Conservation (phyloP, 2,888 invertebrate species). For the Agrilus mali region DNA sequence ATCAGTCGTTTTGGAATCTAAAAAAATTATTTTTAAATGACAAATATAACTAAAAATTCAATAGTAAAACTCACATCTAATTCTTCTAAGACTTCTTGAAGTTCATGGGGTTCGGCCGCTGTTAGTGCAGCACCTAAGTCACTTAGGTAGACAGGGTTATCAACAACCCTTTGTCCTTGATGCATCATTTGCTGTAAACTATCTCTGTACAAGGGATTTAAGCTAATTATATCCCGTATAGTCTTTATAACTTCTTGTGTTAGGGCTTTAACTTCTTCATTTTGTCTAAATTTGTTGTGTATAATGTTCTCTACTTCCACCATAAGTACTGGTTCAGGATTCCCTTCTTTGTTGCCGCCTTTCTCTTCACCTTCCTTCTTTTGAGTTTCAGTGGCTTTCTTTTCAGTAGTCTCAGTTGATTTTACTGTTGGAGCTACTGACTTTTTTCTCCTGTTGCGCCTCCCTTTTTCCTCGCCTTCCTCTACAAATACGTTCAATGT, state of each 20-base stretch:
- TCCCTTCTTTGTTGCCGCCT: slow-evolving; percentile 6
- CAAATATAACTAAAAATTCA: slow-evolving; percentile 1
- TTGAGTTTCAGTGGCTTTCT: slow-evolving; percentile 11
- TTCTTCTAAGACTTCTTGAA: slow-evolving; percentile 90
- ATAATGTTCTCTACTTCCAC: slow-evolving; percentile 87
- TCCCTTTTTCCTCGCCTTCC: slow-evolving; percentile 41
- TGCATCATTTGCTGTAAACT: slow-evolving; percentile 97
- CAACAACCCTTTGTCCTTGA: slow-evolving; percentile 91
- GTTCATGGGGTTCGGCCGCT: slow-evolving; percentile 79
- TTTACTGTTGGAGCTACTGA: slow-evolving; percentile 9
- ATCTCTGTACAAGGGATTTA: slow-evolving; percentile 95
- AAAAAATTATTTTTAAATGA: slow-evolving; percentile 18
- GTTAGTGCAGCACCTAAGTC: slow-evolving; percentile 94
- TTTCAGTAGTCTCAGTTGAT: slow-evolving; percentile 5
- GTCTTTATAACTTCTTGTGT: slow-evolving; percentile 97
- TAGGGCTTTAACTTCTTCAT: slow-evolving; percentile 91
- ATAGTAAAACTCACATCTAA: slow-evolving; percentile 58
- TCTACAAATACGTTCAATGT: slow-evolving; percentile 73
- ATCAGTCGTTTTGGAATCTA: slow-evolving; percentile 88
- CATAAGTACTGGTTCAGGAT: slow-evolving; percentile 58
- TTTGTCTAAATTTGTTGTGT: slow-evolving; percentile 79
- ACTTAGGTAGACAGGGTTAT: slow-evolving; percentile 95
- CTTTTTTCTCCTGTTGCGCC: slow-evolving; percentile 7
- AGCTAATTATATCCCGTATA: slow-evolving; percentile 90
- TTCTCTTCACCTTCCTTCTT: slow-evolving; percentile 6